Percentiles rank a stretch among this genome's conserved stretches.
These are phyloP conservation scores for Rhinogobius similis DNA, from an alignment of 2,113 vertebrate genomes.

Conservation along the genomic window DNA sequence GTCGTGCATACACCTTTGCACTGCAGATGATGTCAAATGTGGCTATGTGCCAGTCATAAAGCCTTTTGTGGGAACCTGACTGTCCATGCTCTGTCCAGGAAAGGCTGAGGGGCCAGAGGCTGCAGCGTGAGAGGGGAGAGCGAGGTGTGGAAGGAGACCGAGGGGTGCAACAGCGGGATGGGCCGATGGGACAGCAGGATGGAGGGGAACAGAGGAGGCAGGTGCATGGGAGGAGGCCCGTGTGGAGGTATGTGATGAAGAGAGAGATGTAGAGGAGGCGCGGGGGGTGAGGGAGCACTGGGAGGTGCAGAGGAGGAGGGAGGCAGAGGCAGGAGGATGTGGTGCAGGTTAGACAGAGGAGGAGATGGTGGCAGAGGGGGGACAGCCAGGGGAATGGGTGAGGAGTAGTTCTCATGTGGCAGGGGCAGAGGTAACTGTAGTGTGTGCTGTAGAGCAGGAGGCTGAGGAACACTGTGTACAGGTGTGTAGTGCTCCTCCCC, in stretches of 20 bases:
- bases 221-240: slow-evolving; percentile 73
- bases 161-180: slow-evolving; percentile 73
- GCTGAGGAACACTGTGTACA: slow-evolving; percentile 49
- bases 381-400: slow-evolving; percentile 43
- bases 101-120: slow-evolving; percentile 76
- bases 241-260: slow-evolving; percentile 1
- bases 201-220: slow-evolving; percentile 78
- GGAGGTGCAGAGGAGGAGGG: slow-evolving; percentile 73
- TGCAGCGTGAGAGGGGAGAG: slow-evolving; percentile 77
- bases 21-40: slow-evolving; percentile 34
- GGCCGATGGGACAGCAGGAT: slow-evolving; percentile 81
- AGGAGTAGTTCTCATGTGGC: slow-evolving; percentile 52
- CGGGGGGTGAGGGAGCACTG: slow-evolving; percentile 67
- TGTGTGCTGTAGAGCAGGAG: slow-evolving; percentile 59
- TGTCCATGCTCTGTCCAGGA: slow-evolving; percentile 65
- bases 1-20: background rate
- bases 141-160: slow-evolving; percentile 74
- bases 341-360: slow-evolving; percentile 73
- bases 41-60: slow-evolving; percentile 53
- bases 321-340: slow-evolving; percentile 74
- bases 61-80: slow-evolving; percentile 73
- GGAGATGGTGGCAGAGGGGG: slow-evolving; percentile 44
- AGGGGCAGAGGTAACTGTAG: slow-evolving; percentile 40
- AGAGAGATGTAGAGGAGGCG: slow-evolving; percentile 68
- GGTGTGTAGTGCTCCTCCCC: slow-evolving; percentile 60